Conservation (phyloP, 2,797 vertebrate genomes). For the Myotis daubentonii region DNA sequence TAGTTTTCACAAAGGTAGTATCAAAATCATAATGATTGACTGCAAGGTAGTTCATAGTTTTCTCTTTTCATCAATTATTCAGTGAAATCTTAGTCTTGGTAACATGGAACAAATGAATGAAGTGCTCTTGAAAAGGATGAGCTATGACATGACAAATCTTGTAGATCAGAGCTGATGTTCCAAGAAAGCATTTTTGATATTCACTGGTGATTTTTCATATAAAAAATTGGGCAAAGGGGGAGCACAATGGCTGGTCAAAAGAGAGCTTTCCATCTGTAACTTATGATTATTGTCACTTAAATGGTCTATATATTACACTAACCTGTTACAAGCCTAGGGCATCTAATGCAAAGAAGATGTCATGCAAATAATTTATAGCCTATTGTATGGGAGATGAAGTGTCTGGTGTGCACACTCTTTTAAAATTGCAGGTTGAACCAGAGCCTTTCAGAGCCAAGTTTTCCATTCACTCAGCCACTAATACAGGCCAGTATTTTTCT, state of each 20-base stretch:
- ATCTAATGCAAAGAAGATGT: conserved; percentile 76
- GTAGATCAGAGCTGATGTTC: conserved; percentile 66
- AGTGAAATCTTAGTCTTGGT: conserved; percentile 61
- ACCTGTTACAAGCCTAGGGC: conserved; percentile 59
- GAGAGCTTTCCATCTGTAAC: conserved; percentile 68
- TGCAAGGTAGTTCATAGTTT: conserved; percentile 57
- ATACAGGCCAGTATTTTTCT: conserved; percentile 30
- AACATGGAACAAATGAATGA: conserved; percentile 70
- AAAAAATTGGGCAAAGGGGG: conserved; percentile 64
- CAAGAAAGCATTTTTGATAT: conserved; percentile 70
- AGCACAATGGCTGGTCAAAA: conserved; percentile 60
- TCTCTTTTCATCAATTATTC: conserved; percentile 71
- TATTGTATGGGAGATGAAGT: conserved; percentile 69
- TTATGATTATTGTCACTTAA: conserved; percentile 72
- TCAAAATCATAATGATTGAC: conserved; percentile 49
- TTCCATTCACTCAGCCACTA: conserved; percentile 32
- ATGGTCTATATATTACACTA: conserved; percentile 72
- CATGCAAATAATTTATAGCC: conserved; percentile 74
- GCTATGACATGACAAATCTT: conserved; percentile 58
- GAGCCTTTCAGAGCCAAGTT: conserved; percentile 43
- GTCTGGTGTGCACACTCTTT: not conserved
- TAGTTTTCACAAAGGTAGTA: conserved; percentile 47
- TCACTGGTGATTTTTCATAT: conserved; percentile 70
- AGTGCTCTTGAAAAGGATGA: conserved; percentile 67
- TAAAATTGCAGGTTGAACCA: conserved; percentile 48